Percentiles rank a stretch among this genome's conserved stretches.
phyloP scores from a whole-genome alignment of 2,888 invertebrate genomes.

The Caenorhabditis afra region DNA sequence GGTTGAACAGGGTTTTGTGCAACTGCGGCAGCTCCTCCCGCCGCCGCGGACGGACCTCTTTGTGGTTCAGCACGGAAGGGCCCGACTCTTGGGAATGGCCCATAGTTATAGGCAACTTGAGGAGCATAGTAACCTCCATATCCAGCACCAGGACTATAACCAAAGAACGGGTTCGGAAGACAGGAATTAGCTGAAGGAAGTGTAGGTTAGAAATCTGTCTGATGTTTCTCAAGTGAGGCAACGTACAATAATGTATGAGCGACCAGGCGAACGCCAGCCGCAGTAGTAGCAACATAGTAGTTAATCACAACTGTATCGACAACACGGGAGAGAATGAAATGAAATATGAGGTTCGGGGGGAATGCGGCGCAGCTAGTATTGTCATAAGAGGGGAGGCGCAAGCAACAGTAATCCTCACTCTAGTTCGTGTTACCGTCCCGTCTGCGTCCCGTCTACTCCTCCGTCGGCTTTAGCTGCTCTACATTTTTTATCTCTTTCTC shows the following conservation, averaged over 20 bases:
- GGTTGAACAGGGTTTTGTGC: constrained; percentile 59
- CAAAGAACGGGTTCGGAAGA: constrained; percentile 65
- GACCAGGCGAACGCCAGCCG: constrained; percentile 38
- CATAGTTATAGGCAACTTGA: constrained; percentile 34
- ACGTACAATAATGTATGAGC: constrained; percentile 47
- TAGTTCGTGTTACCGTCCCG: constrained; percentile 50
- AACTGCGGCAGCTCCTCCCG: constrained; percentile 47
- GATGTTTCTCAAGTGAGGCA: background rate
- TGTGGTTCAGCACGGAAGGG: constrained; percentile 71
- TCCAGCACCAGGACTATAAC: constrained; percentile 55
- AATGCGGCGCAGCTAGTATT: constrained; percentile 42
- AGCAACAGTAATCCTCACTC: constrained; percentile 59
- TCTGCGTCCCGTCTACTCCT: constrained; percentile 19
- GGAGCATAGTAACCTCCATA: constrained; percentile 59
- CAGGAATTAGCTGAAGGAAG: constrained; percentile 52
- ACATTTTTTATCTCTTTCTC: constrained; percentile 51
- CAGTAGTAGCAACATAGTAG: constrained; percentile 48
- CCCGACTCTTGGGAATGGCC: constrained; percentile 62
- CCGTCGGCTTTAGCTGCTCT: constrained; percentile 54
- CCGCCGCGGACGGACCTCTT: constrained; percentile 47
- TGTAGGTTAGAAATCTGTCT: background rate
- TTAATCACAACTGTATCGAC: constrained; percentile 54
- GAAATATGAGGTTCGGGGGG: constrained; percentile 51
- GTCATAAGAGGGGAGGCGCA: constrained; percentile 57
- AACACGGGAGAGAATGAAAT: constrained; percentile 41